A percentile compares a stretch with the other conserved stretches of the same genome.
phyloP scores from a whole-genome alignment of 2,797 vertebrate species.

The Acanthurus lineatus region DNA sequence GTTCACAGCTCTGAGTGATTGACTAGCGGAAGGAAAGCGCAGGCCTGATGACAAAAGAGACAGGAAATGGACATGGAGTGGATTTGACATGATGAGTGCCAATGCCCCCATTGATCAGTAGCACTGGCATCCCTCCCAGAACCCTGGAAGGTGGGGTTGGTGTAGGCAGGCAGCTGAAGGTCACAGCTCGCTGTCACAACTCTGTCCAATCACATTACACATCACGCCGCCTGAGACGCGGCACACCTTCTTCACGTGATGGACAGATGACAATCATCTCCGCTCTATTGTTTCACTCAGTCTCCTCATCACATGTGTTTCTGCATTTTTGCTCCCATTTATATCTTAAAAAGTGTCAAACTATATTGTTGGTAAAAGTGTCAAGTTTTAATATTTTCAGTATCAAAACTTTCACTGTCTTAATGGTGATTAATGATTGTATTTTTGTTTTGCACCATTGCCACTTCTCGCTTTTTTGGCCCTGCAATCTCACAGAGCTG shows the following conservation, averaged over 20 bases:
- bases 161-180: slow-evolving; percentile 86
- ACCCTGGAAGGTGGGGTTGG: slow-evolving; percentile 78
- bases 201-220: slow-evolving; percentile 84
- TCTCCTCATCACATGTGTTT: slow-evolving; percentile 61
- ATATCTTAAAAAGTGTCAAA: slow-evolving; percentile 71
- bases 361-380: slow-evolving; percentile 54
- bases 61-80: slow-evolving; percentile 78
- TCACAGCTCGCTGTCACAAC: slow-evolving; percentile 87
- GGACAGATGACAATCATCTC: slow-evolving; percentile 87
- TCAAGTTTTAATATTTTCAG: slow-evolving; percentile 38
- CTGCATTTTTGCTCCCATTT: slow-evolving; percentile 65
- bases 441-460: slow-evolving; percentile 52
- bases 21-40: slow-evolving; percentile 73
- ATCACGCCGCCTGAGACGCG: slow-evolving; percentile 69
- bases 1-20: slow-evolving; percentile 72
- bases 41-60: slow-evolving; percentile 79
- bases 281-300: slow-evolving; percentile 66
- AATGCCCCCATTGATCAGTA: slow-evolving; percentile 86
- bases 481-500: slow-evolving; percentile 38
- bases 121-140: slow-evolving; percentile 79
- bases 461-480: slow-evolving; percentile 49
- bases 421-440: slow-evolving; percentile 69
- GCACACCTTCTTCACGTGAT: slow-evolving; percentile 76
- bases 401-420: slow-evolving; percentile 53
- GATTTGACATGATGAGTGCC: slow-evolving; percentile 85